Evolutionary conservation across 2,113 vertebrate genomes (phyloP).

Genomic region (Cranoglanis bouderius): DNA sequence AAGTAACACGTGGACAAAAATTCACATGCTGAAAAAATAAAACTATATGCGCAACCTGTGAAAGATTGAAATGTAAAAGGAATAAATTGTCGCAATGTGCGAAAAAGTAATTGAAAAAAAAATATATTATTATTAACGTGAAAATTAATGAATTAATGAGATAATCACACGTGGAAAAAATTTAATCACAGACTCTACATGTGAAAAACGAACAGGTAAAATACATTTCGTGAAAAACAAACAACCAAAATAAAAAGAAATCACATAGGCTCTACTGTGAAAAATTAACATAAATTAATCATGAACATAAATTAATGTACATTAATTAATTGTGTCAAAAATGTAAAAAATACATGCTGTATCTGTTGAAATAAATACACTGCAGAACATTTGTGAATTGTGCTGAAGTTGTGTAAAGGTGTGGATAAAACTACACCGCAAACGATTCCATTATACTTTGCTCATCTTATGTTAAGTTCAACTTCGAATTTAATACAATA

Average conservation of each 20-base stretch:
- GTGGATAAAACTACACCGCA: background rate
- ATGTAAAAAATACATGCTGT: no score
- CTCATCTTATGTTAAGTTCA: background rate
- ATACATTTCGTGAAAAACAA: no score
- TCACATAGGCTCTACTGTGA: background rate
- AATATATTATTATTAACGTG: no score
- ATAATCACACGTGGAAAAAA: background rate
- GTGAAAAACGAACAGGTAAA: no score
- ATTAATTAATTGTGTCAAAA: no score
- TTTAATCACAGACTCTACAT: background rate
- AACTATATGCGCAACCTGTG: background rate
- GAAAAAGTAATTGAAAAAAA: background rate
- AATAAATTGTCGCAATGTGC: background rate
- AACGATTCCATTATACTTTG: background rate
- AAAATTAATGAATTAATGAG: background rate
- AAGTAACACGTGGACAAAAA: no score
- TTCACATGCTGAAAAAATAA: no score
- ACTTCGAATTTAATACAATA: background rate
- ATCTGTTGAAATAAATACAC: background rate
- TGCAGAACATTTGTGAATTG: background rate
- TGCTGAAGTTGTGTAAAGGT: background rate
- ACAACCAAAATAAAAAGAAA: background rate
- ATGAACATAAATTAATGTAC: background rate
- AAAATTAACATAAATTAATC: background rate
- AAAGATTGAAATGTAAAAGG: background rate